Percentiles rank a stretch among this genome's conserved stretches.
These are phyloP conservation scores for Idaea aversata DNA, from an alignment of 2,888 invertebrate species.

Conservation along the genomic window DNA sequence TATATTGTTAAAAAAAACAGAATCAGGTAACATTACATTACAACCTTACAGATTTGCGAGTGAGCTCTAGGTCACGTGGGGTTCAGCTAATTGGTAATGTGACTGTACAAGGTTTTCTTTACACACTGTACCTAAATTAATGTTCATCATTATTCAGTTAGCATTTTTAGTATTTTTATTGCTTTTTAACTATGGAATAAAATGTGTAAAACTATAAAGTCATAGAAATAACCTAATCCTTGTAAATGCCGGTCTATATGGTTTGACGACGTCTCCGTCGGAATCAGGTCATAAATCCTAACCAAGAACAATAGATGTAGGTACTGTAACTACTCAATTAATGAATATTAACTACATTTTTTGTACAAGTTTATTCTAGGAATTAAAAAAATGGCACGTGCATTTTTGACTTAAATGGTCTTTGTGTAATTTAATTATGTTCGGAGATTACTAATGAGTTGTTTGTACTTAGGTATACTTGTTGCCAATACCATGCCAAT, in stretches of 20 bases:
- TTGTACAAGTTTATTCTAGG: constrained; percentile 30
- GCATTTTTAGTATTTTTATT: constrained; percentile 52
- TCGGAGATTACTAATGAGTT: constrained; percentile 40
- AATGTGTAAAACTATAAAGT: constrained; percentile 53
- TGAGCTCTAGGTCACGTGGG: too few species aligned
- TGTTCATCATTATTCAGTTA: constrained; percentile 15
- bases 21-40: too few species aligned
- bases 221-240: constrained; percentile 35
- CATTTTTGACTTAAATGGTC: constrained; percentile 36
- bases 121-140: too few species aligned
- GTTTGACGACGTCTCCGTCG: constrained; percentile 43
- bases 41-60: too few species aligned
- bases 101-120: too few species aligned
- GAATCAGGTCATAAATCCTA: constrained; percentile 51
- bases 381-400: constrained; percentile 33
- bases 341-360: constrained; percentile 65
- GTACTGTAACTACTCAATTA: constrained; percentile 47
- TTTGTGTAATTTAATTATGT: constrained; percentile 38
- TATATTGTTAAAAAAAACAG: too few species aligned
- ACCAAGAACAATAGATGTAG: constrained; percentile 51
- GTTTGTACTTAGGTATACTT: constrained; percentile 7
- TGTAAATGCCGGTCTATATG: constrained; percentile 46
- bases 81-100: too few species aligned
- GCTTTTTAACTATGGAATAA: constrained; percentile 56
- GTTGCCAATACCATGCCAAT: constrained; percentile 1